Percentiles rank a stretch among this genome's conserved stretches.
phyloP scores from a whole-genome alignment of 2,113 vertebrate genomes.

The Melanotaenia duboulayi region DNA sequence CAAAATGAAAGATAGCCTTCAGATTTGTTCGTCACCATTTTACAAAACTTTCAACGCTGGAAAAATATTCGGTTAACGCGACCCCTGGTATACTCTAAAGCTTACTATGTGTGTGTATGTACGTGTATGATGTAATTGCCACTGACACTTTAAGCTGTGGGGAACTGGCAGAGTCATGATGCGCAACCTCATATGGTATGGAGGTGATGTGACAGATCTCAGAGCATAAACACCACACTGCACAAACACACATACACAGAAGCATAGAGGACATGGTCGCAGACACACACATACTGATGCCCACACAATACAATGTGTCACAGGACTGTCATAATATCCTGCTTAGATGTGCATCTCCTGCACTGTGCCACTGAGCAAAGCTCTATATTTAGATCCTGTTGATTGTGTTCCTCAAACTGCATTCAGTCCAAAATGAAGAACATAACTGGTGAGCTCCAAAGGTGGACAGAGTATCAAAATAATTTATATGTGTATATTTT shows the following conservation, averaged over 20 bases:
- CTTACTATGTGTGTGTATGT: background rate
- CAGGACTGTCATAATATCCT: conserved; percentile 66
- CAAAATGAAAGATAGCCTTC: no score
- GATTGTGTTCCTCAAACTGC: conserved; percentile 39
- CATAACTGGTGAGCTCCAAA: background rate
- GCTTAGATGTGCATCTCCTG: conserved; percentile 61
- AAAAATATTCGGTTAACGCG: no score
- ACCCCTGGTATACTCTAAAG: background rate
- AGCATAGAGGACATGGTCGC: conserved; percentile 7
- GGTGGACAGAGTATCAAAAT: background rate
- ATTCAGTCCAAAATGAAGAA: background rate
- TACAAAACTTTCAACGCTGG: no score
- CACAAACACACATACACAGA: conserved; percentile 8
- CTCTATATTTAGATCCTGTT: conserved; percentile 60
- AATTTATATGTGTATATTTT: no score
- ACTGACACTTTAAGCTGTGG: conserved; percentile 63
- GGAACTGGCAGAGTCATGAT: conserved; percentile 71
- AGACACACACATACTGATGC: conserved; percentile 19
- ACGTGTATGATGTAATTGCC: conserved; percentile 49
- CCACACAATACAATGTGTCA: conserved; percentile 50
- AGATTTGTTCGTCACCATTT: no score
- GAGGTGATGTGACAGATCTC: conserved; percentile 70
- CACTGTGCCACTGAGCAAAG: conserved; percentile 37
- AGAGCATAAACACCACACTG: conserved; percentile 28
- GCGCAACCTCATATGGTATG: conserved; percentile 63